phyloP scores from a whole-genome alignment of 2,797 vertebrate genomes.

The Oryzias sinensis region DNA sequence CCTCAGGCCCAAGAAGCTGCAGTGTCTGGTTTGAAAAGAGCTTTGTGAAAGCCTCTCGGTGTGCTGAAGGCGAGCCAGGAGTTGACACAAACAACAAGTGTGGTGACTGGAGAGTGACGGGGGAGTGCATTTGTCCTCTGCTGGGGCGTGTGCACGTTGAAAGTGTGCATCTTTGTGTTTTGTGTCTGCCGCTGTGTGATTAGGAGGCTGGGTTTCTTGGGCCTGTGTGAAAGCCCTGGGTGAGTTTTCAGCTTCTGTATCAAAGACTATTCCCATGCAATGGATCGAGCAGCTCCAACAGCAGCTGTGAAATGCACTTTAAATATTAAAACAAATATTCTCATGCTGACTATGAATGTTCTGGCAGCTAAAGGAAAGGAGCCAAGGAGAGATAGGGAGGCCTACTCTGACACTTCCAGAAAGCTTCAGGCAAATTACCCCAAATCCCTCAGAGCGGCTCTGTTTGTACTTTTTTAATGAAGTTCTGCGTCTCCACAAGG shows the following conservation, averaged over 20 bases:
- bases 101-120: slow-evolving; percentile 4
- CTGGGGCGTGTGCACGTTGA: slow-evolving; percentile 7
- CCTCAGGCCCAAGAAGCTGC: slow-evolving; percentile 38
- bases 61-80: slow-evolving; percentile 21
- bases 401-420: slow-evolving; percentile 17
- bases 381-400: neutral
- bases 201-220: slow-evolving; percentile 23
- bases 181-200: slow-evolving; percentile 21
- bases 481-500: slow-evolving; percentile 4
- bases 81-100: slow-evolving; percentile 4
- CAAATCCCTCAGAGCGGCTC: slow-evolving; percentile 2
- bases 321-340: too few relatives aligned
- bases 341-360: too few relatives aligned
- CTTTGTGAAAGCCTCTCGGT: slow-evolving; percentile 24
- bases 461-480: slow-evolving; percentile 35
- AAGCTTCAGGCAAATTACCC: slow-evolving; percentile 1
- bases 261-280: slow-evolving; percentile 72
- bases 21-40: slow-evolving; percentile 30
- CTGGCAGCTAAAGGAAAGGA: slow-evolving; percentile 3
- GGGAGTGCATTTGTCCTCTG: neutral
- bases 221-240: slow-evolving; percentile 43
- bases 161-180: slow-evolving; percentile 19
- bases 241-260: slow-evolving; percentile 61
- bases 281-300: slow-evolving; percentile 52
- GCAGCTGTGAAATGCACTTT: slow-evolving; percentile 1